Percentiles rank a stretch among this genome's conserved stretches.
phyloP scores from a whole-genome alignment of 2,888 invertebrate species.

The Limnephilus lunatus region DNA sequence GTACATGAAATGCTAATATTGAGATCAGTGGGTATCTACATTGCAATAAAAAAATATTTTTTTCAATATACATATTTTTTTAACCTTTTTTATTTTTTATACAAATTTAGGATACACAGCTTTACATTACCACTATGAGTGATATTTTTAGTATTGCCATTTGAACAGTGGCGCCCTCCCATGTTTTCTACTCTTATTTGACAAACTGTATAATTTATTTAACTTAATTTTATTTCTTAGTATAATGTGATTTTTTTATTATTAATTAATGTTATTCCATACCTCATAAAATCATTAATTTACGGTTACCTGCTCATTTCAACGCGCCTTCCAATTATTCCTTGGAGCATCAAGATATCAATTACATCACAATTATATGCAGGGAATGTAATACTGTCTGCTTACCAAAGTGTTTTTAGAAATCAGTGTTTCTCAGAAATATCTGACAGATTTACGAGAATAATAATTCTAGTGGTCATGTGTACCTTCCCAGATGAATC shows the following conservation, averaged over 20 bases:
- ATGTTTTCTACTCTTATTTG: no score
- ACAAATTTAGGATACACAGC: no score
- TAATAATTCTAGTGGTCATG: not conserved
- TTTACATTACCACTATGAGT: no score
- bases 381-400: not conserved
- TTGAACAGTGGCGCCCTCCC: no score
- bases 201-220: no score
- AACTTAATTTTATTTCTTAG: not conserved
- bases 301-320: not conserved
- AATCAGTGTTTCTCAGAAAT: not conserved
- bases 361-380: not conserved
- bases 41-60: no score
- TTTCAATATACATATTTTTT: no score
- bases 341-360: not conserved
- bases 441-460: constrained; percentile 2
- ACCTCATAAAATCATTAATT: not conserved
- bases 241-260: not conserved
- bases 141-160: no score
- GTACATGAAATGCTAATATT: no score
- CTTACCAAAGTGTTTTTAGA: constrained; percentile 2
- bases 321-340: not conserved
- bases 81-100: no score
- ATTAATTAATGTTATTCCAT: not conserved
- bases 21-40: no score
- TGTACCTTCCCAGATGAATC: not conserved